These are phyloP conservation scores for Aporophyla lueneburgensis DNA, from an alignment of 2,888 invertebrate species.

Conservation along the genomic window DNA sequence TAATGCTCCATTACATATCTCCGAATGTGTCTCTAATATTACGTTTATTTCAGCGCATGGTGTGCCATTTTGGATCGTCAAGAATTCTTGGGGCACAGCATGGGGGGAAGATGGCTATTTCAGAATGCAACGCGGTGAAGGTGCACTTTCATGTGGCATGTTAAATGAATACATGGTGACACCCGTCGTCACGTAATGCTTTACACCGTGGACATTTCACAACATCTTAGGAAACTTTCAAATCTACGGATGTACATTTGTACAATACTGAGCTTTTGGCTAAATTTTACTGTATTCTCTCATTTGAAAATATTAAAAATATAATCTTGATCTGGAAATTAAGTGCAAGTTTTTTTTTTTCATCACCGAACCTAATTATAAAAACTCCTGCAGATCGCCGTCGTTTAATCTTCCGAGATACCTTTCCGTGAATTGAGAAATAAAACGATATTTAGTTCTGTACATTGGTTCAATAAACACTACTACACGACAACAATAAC, in stretches of 20 bases:
- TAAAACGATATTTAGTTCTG: too few species aligned
- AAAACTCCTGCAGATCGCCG: neutral
- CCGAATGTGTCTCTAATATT: neutral
- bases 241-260: neutral
- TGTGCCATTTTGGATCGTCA: conserved; percentile 63
- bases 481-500: too few species aligned
- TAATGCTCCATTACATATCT: neutral
- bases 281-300: neutral
- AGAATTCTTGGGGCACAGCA: conserved; percentile 93
- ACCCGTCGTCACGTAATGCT: conserved; percentile 15
- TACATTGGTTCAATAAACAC: too few species aligned
- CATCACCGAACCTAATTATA: neutral
- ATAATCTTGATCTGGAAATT: neutral
- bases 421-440: neutral
- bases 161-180: conserved; percentile 6
- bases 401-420: too few species aligned
- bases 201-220: too few species aligned
- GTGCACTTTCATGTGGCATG: conserved; percentile 88
- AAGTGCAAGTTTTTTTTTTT: neutral
- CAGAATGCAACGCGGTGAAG: conserved; percentile 93
- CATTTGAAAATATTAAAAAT: neutral
- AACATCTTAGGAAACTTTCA: too few species aligned
- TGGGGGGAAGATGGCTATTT: conserved; percentile 95
- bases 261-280: neutral
- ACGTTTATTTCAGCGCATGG: conserved; percentile 29